phyloP scores from a whole-genome alignment of 2,113 vertebrate genomes.

The Dascyllus trimaculatus region DNA sequence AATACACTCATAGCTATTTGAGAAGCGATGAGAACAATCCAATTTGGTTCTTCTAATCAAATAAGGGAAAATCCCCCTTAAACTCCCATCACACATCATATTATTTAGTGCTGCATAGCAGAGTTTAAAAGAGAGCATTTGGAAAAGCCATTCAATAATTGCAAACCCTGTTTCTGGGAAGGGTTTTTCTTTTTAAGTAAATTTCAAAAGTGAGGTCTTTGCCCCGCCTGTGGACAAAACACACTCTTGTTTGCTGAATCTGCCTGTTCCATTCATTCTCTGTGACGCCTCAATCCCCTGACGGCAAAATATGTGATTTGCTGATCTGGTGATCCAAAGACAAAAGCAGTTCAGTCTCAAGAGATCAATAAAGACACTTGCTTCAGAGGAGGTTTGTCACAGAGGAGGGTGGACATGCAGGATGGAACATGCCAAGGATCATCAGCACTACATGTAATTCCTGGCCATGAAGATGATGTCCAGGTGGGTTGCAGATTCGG shows the following conservation, averaged over 20 bases:
- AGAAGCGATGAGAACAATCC: conserved; percentile 16
- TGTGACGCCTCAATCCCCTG: not conserved
- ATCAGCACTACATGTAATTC: not conserved
- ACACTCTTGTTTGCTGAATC: not conserved
- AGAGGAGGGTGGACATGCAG: not conserved
- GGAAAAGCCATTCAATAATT: not conserved
- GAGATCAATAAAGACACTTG: not conserved
- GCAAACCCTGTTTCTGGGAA: not conserved
- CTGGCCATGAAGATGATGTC: conserved; percentile 52
- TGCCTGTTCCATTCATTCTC: not conserved
- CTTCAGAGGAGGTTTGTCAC: not conserved
- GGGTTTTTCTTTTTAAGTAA: not conserved
- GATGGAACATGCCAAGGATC: not conserved
- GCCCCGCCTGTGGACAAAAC: fast-evolving
- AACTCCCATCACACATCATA: not conserved
- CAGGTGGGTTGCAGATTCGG: not conserved
- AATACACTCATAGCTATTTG: not conserved
- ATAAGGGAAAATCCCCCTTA: not conserved
- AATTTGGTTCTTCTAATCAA: not conserved
- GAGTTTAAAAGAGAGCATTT: conserved; percentile 22
- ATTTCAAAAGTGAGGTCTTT: not conserved
- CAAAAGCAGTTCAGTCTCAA: not conserved
- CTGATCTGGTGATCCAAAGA: fast-evolving
- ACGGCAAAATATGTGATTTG: not conserved
- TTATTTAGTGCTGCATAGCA: not conserved